phyloP scores from a whole-genome alignment of 2,888 invertebrate species.

The Thera obeliscata region DNA sequence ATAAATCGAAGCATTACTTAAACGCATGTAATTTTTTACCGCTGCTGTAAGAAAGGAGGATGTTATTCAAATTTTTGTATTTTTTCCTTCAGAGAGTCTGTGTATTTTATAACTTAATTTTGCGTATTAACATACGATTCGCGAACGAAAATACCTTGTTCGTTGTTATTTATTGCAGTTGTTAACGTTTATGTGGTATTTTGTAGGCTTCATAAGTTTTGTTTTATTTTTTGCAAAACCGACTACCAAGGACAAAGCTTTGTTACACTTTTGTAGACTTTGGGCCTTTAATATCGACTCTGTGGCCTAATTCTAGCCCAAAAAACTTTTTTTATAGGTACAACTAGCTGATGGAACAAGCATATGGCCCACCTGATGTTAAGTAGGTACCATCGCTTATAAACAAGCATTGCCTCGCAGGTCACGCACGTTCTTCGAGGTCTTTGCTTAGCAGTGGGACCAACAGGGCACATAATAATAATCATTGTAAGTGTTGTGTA shows the following conservation, averaged over 20 bases:
- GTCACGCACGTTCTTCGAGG: no score
- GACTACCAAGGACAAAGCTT: not conserved
- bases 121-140: conserved; percentile 37
- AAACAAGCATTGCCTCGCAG: no score
- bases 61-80: conserved; percentile 40
- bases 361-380: no score
- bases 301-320: no score
- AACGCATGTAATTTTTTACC: conserved; percentile 48
- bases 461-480: no score
- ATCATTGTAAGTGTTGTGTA: no score
- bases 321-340: no score
- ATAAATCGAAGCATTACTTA: conserved; percentile 52
- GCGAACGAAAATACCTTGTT: conserved; percentile 35
- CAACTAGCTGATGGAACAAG: no score
- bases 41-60: conserved; percentile 12
- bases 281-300: no score
- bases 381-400: no score
- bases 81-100: conserved; percentile 33
- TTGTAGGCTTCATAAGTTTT: not conserved
- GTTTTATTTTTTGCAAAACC: not conserved
- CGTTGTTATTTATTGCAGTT: conserved; percentile 33
- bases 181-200: conserved; percentile 30
- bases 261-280: not conserved
- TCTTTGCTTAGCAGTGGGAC: no score
- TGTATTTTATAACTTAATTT: conserved; percentile 42